These are phyloP conservation scores for Prionailurus bengalensis DNA, from an alignment of 2,113 vertebrate genomes.

Conservation along the genomic window DNA sequence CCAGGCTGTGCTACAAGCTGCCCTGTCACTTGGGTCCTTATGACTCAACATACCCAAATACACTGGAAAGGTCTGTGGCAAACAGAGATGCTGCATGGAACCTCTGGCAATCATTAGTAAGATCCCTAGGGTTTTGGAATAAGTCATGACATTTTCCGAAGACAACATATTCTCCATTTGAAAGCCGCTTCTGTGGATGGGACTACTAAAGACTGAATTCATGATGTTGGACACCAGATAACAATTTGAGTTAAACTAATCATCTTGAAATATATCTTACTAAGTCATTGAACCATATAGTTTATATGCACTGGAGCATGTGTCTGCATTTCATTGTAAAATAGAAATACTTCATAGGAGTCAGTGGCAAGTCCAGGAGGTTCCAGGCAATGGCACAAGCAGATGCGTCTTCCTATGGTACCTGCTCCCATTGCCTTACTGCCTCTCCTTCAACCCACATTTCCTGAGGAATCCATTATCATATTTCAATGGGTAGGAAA, in stretches of 20 bases:
- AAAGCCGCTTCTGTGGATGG: not conserved
- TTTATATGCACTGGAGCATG: not conserved
- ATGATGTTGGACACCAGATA: not conserved
- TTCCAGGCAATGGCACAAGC: not conserved
- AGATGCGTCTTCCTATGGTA: not conserved
- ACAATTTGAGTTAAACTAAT: not conserved
- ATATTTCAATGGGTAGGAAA: not conserved
- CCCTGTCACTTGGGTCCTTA: conserved; percentile 11
- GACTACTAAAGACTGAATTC: not conserved
- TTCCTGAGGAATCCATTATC: not conserved
- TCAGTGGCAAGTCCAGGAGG: not conserved
- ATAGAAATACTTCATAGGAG: not conserved
- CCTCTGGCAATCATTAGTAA: not conserved
- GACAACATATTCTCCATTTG: not conserved
- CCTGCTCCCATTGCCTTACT: not conserved
- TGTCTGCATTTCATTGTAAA: conserved; percentile 1
- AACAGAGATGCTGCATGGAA: not conserved
- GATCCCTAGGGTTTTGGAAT: not conserved
- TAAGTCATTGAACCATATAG: not conserved
- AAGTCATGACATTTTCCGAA: not conserved
- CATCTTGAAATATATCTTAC: not conserved
- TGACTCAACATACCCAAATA: conserved; percentile 25
- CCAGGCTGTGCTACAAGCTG: not conserved
- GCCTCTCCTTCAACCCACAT: not conserved
- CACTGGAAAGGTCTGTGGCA: not conserved